A percentile compares a stretch with the other conserved stretches of the same genome.
phyloP scores from a whole-genome alignment of 2,797 vertebrate species.

The Bufotes viridis region DNA sequence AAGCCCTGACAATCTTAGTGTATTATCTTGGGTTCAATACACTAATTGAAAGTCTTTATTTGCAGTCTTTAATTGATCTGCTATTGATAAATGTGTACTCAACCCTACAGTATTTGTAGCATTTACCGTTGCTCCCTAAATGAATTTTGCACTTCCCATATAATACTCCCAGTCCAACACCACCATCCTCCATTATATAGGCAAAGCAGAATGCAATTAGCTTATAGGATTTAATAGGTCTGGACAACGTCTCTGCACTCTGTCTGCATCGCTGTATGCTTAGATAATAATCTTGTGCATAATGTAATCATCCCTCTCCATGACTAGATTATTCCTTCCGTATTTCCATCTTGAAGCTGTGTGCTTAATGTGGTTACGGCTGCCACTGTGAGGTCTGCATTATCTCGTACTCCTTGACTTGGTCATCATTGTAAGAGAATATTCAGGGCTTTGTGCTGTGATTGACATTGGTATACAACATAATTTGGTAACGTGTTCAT shows the following conservation, averaged over 20 bases:
- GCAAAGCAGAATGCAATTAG: background rate
- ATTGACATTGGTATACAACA: background rate
- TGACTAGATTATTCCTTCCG: background rate
- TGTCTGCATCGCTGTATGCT: background rate
- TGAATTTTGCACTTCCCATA: background rate
- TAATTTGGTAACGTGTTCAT: background rate
- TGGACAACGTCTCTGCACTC: slow-evolving; percentile 9
- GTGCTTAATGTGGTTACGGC: background rate
- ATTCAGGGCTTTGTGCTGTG: background rate
- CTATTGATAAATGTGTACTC: background rate
- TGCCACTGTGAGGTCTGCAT: background rate
- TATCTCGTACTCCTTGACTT: background rate
- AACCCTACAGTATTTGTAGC: background rate
- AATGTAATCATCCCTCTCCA: background rate
- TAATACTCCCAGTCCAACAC: background rate
- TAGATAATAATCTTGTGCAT: background rate
- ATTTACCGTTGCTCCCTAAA: background rate
- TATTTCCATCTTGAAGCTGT: background rate
- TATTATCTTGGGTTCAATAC: background rate
- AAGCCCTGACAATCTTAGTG: background rate
- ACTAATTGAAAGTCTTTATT: background rate
- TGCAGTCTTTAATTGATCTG: background rate
- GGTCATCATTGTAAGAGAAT: background rate
- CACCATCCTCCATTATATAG: background rate
- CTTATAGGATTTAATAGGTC: background rate